Percentiles rank a stretch among this genome's conserved stretches.
Conservation (phyloP, 2,113 vertebrate species). For the Riparia riparia region DNA sequence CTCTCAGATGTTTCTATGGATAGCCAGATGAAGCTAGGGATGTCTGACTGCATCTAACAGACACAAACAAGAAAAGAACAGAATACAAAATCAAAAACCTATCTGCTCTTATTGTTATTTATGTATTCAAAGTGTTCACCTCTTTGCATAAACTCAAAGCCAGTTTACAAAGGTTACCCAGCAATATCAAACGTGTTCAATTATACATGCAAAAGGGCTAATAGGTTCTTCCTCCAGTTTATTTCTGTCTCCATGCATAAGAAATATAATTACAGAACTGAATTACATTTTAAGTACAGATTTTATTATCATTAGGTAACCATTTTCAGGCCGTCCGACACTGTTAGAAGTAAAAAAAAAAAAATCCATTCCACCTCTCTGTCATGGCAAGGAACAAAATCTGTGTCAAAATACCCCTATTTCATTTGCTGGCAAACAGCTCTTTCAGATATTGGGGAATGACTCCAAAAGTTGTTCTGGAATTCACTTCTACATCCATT, state of each 20-base stretch:
- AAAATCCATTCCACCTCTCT: not conserved
- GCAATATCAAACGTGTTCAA: slow-evolving; percentile 44
- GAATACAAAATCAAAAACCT: slow-evolving; percentile 54
- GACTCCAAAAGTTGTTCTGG: not conserved
- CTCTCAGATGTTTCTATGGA: slow-evolving; percentile 55
- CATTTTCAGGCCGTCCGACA: not conserved
- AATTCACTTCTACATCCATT: not conserved
- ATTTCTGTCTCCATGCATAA: slow-evolving; percentile 53
- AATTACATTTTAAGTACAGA: slow-evolving; percentile 48
- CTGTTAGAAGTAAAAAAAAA: not conserved
- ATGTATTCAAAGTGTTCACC: slow-evolving; percentile 53
- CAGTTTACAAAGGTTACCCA: slow-evolving; percentile 47
- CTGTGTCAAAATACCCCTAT: not conserved
- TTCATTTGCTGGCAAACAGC: not conserved
- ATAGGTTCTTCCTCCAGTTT: slow-evolving; percentile 60
- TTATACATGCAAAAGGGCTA: slow-evolving; percentile 62
- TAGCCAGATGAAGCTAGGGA: slow-evolving; percentile 39
- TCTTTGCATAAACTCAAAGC: slow-evolving; percentile 54
- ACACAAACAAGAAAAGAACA: slow-evolving; percentile 55
- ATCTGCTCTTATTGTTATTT: slow-evolving; percentile 48
- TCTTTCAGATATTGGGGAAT: not conserved
- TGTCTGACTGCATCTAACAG: slow-evolving; percentile 29
- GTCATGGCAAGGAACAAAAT: not conserved
- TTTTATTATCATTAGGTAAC: slow-evolving; percentile 38
- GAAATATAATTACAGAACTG: slow-evolving; percentile 59